Evolutionary conservation across 2,113 vertebrate species (phyloP).

Genomic region (Pollachius pollachius): DNA sequence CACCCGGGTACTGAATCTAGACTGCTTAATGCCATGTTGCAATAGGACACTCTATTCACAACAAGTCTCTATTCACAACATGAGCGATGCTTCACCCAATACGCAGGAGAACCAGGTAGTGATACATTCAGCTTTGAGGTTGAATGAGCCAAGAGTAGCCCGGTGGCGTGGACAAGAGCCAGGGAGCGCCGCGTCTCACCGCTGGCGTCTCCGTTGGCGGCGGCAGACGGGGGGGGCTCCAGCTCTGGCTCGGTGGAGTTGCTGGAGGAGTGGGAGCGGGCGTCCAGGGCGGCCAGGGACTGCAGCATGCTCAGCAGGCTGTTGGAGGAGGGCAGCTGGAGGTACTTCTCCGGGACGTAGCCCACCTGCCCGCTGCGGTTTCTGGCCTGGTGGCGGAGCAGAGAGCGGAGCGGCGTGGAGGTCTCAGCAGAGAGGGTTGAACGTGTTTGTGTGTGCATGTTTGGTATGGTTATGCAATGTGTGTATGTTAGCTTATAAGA

Average conservation of each 20-base stretch:
- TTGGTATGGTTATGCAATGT: no score
- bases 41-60: no score
- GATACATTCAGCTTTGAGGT: no score
- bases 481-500: no score
- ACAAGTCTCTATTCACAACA: no score
- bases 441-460: background rate
- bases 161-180: no score
- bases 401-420: background rate
- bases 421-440: background rate
- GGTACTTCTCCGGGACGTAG: slow-evolving; percentile 96
- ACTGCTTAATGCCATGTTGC: no score
- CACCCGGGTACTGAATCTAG: no score
- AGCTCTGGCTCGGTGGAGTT: slow-evolving; percentile 86
- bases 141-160: no score
- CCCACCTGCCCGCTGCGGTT: slow-evolving; percentile 92
- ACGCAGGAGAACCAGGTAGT: no score
- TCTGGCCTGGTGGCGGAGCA: slow-evolving; percentile 76
- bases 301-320: slow-evolving; percentile 96
- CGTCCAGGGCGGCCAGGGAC: slow-evolving; percentile 87
- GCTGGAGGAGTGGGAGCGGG: slow-evolving; percentile 90
- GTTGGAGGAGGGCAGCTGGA: slow-evolving; percentile 93
- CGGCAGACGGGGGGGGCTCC: slow-evolving; percentile 76
- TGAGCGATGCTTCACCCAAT: no score
- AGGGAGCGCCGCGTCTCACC: slow-evolving; percentile 33
- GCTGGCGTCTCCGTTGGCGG: slow-evolving; percentile 84